phyloP scores from a whole-genome alignment of 1,140 invertebrate genomes.

The Bombus vancouverensis region DNA sequence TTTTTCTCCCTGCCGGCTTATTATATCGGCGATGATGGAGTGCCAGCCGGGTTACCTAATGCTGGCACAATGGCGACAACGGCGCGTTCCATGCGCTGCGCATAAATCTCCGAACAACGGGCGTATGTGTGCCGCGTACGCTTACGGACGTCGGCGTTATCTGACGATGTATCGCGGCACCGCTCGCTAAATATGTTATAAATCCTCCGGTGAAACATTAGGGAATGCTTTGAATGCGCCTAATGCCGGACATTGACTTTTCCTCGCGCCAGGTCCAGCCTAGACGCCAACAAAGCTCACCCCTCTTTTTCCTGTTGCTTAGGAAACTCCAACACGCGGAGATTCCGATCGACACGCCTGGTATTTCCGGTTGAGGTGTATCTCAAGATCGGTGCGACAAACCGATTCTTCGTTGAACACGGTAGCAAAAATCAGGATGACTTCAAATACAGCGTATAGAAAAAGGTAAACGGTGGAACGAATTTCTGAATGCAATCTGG shows the following conservation, averaged over 20 bases:
- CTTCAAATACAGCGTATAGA: too few relatives aligned
- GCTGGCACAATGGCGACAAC: slow-evolving; percentile 73
- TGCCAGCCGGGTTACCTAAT: slow-evolving; percentile 72
- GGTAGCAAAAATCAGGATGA: neutral
- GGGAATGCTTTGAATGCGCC: slow-evolving; percentile 70
- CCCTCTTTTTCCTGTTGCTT: neutral
- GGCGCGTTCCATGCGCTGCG: slow-evolving; percentile 56
- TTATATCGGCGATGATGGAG: slow-evolving; percentile 69
- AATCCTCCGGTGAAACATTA: slow-evolving; percentile 73
- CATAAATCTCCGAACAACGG: slow-evolving; percentile 76
- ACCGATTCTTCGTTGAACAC: neutral
- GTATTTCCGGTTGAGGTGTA: slow-evolving; percentile 23
- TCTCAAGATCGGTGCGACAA: neutral
- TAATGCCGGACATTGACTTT: slow-evolving; percentile 60
- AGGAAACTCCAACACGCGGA: neutral
- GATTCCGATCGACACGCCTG: slow-evolving; percentile 7
- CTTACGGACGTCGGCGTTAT: slow-evolving; percentile 62
- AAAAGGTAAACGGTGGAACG: neutral
- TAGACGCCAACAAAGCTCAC: neutral
- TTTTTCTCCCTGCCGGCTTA: slow-evolving; percentile 37
- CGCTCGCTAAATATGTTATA: slow-evolving; percentile 75
- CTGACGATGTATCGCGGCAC: slow-evolving; percentile 66
- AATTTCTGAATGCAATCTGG: slow-evolving; percentile 25
- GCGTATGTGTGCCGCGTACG: slow-evolving; percentile 43
- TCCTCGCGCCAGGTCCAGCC: neutral